These are phyloP conservation scores for Heliconius hewitsoni DNA, from an alignment of 1,140 invertebrate species.

Conservation along the genomic window DNA sequence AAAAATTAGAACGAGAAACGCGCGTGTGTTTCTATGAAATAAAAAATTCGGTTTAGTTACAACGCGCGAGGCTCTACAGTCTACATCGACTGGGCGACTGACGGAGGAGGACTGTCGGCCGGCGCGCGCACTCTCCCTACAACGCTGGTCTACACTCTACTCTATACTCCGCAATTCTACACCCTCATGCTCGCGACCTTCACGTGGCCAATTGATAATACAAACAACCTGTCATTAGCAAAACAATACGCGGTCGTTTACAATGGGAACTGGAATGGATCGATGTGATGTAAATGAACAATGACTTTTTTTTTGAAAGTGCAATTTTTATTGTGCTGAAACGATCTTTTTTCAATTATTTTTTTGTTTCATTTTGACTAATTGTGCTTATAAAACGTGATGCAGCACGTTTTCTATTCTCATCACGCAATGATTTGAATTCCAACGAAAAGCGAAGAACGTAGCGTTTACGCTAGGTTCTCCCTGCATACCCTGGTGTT, in stretches of 20 bases:
- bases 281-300: background rate
- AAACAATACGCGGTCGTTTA: constrained; percentile 23
- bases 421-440: too few species aligned
- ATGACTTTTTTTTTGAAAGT: background rate
- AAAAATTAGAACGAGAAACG: constrained; percentile 37
- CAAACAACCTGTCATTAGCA: constrained; percentile 36
- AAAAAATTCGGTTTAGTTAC: constrained; percentile 43
- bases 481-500: too few species aligned
- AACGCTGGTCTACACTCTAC: constrained; percentile 42
- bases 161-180: constrained; percentile 19
- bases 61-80: constrained; percentile 60
- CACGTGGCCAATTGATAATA: constrained; percentile 40
- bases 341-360: background rate
- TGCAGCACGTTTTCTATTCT: too few species aligned
- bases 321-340: background rate
- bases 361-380: background rate
- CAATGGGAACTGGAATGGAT: background rate
- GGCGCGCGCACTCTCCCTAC: constrained; percentile 63
- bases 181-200: constrained; percentile 50
- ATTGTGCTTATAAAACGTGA: background rate
- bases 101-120: constrained; percentile 30
- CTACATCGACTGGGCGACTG: constrained; percentile 66
- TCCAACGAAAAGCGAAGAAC: too few species aligned
- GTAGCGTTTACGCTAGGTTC: too few species aligned
- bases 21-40: constrained; percentile 39